Evolutionary conservation across 2,888 invertebrate species (phyloP).

Genomic region (Cabera pusaria): DNA sequence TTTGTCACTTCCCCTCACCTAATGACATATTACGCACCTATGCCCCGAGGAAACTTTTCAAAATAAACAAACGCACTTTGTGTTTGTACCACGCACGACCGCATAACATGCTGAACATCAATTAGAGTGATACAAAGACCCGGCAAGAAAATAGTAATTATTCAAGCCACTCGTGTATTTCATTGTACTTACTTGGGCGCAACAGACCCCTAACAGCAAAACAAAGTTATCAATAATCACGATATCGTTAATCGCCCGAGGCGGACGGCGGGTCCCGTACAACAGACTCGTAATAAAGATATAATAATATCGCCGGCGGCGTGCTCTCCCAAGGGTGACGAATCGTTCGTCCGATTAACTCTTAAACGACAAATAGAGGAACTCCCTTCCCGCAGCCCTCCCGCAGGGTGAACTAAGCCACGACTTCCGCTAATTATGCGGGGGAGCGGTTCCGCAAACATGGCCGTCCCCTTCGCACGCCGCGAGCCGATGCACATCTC

Average conservation of each 20-base stretch:
- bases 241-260: constrained; percentile 71
- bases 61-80: constrained; percentile 53
- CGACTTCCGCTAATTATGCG: constrained; percentile 81
- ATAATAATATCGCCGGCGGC: constrained; percentile 74
- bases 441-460: constrained; percentile 68
- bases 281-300: constrained; percentile 77
- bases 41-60: constrained; percentile 47
- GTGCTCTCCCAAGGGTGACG: constrained; percentile 79
- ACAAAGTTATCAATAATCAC: constrained; percentile 79
- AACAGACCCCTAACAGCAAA: constrained; percentile 36
- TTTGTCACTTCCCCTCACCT: constrained; percentile 73
- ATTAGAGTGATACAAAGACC: constrained; percentile 25
- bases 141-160: constrained; percentile 20
- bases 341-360: constrained; percentile 82
- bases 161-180: constrained; percentile 5
- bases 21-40: constrained; percentile 63
- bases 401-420: constrained; percentile 77
- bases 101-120: constrained; percentile 28
- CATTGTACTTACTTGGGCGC: constrained; percentile 11
- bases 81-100: constrained; percentile 30
- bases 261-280: constrained; percentile 52
- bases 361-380: constrained; percentile 83
- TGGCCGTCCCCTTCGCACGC: constrained; percentile 70
- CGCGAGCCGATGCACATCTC: constrained; percentile 77
- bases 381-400: constrained; percentile 74